phyloP scores from a whole-genome alignment of 2,888 invertebrate species.

The Hirtodrosophila histrioides region DNA sequence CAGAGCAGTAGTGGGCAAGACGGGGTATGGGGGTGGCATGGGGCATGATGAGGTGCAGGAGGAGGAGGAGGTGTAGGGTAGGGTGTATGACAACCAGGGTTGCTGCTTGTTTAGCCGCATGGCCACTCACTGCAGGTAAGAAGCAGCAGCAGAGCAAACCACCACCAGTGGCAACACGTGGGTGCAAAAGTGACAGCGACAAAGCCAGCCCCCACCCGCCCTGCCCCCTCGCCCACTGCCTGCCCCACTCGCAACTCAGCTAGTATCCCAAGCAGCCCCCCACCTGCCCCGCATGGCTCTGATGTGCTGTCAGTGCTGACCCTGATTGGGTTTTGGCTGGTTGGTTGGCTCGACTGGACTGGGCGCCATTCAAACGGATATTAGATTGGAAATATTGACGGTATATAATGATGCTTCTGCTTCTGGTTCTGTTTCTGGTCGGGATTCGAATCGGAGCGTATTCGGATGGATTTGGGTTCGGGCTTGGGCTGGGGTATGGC shows the following conservation, averaged over 20 bases:
- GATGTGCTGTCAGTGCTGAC: conserved; percentile 41
- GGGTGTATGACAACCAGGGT: conserved; percentile 36
- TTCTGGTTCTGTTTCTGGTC: not conserved
- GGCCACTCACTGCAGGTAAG: conserved; percentile 68
- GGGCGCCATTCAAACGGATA: conserved; percentile 52
- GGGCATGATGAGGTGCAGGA: too few relatives aligned
- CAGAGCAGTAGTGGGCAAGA: not conserved
- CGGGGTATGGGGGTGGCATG: not conserved
- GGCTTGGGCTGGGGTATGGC: conserved; percentile 1
- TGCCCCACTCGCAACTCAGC: conserved; percentile 1
- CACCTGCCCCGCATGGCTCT: not conserved
- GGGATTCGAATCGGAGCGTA: not conserved
- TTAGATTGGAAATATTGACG: conserved; percentile 76
- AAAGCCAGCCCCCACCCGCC: conserved; percentile 27
- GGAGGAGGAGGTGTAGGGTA: not conserved
- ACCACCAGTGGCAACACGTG: conserved; percentile 54
- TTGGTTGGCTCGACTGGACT: conserved; percentile 32
- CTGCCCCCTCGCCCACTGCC: conserved; percentile 13
- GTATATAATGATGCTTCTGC: conserved; percentile 58
- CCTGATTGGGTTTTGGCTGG: conserved; percentile 70
- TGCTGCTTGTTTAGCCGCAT: conserved; percentile 63
- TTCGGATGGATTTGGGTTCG: too few relatives aligned
- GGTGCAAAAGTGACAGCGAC: conserved; percentile 69
- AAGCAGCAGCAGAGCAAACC: conserved; percentile 45
- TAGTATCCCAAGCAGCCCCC: not conserved